Base-by-base conservation (phyloP, 2,888 invertebrate genomes). In the Drosophila ochracea region DNA sequence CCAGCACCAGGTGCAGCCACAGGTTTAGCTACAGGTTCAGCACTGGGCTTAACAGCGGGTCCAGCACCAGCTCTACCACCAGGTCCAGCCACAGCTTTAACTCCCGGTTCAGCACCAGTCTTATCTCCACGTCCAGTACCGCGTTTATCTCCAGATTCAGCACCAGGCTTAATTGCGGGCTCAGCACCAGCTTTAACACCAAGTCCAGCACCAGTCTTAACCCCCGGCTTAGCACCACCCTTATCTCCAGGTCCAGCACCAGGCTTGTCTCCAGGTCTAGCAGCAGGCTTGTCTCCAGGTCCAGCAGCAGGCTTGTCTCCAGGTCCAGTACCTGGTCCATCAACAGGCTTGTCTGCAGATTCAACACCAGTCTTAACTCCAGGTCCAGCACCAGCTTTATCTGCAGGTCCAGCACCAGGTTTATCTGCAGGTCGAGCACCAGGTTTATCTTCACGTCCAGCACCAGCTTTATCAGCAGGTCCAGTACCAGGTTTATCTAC, bases 381-480 rank as follows among this genome's bases (percentile, higher is more conserved):
- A 25, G n/a, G n/a, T 11, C 31, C 11, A 11, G 49, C 55, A 30
- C 49, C 66, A 13, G 58, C 30, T 35, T 60, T 19, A 9, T 9
- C 39, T 19, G 0, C 39, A 9, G 10, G 33, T 43, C 1, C 47
- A 25, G 39, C 25, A 1, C 35, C 49, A 5, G 67, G 13, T 6
- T 43, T 19, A 6, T 7, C 30, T 1, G 30, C 54, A 31, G 31
- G 30, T 30, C 30, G 7, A 30, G 33, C 28, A 1, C 49, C 52
- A 5, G 67, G 16, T 10, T 37, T 19, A 21, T 31, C 10, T 7
- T 7, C 66, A 52, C 25, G 68, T 67, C 64, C 65, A 52, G n/a
- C 31, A 13, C 13, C 13, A 30, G 13, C 7, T 2, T 31, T 31
- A n/a, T 25, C 52, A 19, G n/a, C 50, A 37, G 25, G 21, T 4